A percentile compares a stretch with the other conserved stretches of the same genome.
Evolutionary conservation across 2,888 invertebrate genomes (phyloP).

Genomic region (Isoperla grammatica): DNA sequence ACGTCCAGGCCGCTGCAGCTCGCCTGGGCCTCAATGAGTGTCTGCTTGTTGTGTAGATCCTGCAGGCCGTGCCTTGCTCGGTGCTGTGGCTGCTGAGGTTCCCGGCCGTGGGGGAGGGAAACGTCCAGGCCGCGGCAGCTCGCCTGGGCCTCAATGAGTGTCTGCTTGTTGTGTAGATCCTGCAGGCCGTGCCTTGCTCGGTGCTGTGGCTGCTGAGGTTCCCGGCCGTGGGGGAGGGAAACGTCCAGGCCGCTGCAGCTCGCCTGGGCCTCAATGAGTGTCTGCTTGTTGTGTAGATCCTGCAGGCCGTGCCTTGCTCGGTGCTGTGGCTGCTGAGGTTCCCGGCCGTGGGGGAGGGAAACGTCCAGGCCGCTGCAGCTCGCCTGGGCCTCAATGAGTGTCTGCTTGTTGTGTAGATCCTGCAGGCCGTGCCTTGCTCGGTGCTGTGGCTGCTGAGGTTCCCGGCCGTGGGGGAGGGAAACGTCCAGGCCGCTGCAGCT

Average conservation of each 20-base stretch:
- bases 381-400: constrained; percentile 78
- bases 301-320: constrained; percentile 88
- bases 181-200: constrained; percentile 88
- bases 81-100: constrained; percentile 93
- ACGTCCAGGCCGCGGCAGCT: constrained; percentile 69
- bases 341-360: constrained; percentile 83
- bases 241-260: constrained; percentile 69
- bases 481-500: constrained; percentile 69
- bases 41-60: no score
- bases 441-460: constrained; percentile 93
- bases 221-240: constrained; percentile 83
- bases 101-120: constrained; percentile 83
- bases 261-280: constrained; percentile 78
- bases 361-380: constrained; percentile 69
- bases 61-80: constrained; percentile 88
- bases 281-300: no score
- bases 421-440: constrained; percentile 88
- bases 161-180: no score
- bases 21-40: constrained; percentile 78
- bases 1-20: constrained; percentile 69
- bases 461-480: constrained; percentile 83
- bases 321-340: constrained; percentile 93
- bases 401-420: no score
- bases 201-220: constrained; percentile 93
- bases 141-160: constrained; percentile 78